Evolutionary conservation across 2,113 vertebrate species (phyloP), one percentile per base, ranked within the genome.

Genomic region (Gallinago media): DNA sequence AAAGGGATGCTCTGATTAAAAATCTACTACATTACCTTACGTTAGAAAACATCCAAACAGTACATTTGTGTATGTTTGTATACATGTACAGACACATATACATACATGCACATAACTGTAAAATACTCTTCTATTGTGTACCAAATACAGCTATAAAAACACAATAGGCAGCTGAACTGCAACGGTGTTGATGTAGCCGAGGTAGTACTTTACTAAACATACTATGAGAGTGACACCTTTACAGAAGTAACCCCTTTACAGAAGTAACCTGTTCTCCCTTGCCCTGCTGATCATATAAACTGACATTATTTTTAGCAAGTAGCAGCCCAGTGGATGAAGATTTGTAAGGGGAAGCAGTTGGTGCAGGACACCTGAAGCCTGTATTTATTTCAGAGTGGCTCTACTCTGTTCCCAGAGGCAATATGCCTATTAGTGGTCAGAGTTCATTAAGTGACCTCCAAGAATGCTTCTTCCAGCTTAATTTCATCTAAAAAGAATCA

Each of bases 1-100:
- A 97, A 97, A 97, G 44, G 88, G 97, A 97, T 74, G 78, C 80
- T 93, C 89, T 97, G 97, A 98, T 97, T 94, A 87, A 94, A 95
- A 95, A 76, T 72, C 68, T 62, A 36, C 36, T 68, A 42, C n/a
- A 20, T 59, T 31, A 12, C 47, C 7, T 62, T 65, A 65, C 44
- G 34, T 82, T 87, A 93, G 23, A 58, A 94, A 89, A 91, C 67
- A 67, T 87, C 49, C 36, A 84, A 97, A 92, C 61, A 71, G 31
- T 22, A 66, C 4, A 16, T 55, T 88, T 91, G 18, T 62, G 27
- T 79, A 71, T 72, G 58, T 77, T 67, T 70, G 71, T 56, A 17
- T 38, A 18, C 7, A 12, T 26, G 55, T 5, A 58, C 31, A 36
- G 6, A 38, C 20, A 47, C 20, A 62, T 7, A 85, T 1, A 82